Percentiles rank a stretch among this genome's conserved stretches.
Conservation (phyloP, 2,888 invertebrate species). For the Drosophila nr. medialis region DNA sequence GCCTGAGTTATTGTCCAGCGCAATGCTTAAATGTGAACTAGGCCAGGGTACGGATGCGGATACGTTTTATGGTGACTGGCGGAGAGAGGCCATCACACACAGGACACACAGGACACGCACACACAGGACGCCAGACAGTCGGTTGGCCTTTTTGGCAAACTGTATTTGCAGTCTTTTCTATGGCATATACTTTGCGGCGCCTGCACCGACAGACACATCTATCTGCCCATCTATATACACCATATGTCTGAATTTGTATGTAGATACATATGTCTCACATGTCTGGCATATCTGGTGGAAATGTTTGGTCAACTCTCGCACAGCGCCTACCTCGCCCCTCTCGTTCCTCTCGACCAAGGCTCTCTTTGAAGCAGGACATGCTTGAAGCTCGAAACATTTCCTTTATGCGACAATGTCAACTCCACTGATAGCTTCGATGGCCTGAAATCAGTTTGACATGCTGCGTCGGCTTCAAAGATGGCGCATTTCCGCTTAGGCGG, state of each 20-base stretch:
- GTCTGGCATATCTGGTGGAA: conserved; percentile 27
- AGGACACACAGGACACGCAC: background rate
- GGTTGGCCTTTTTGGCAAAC: conserved; percentile 65
- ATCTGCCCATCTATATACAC: conserved; percentile 14
- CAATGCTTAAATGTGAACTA: conserved; percentile 73
- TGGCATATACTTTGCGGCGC: conserved; percentile 51
- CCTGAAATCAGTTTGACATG: conserved; percentile 32
- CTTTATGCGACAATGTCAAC: conserved; percentile 71
- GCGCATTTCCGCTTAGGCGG: conserved; percentile 47
- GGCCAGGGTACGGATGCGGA: conserved; percentile 61
- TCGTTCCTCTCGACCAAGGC: background rate
- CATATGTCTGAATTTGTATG: background rate
- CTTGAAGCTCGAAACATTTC: conserved; percentile 62
- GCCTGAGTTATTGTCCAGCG: conserved; percentile 72
- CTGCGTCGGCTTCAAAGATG: conserved; percentile 47
- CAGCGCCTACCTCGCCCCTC: background rate
- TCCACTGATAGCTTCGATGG: conserved; percentile 31
- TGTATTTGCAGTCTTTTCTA: conserved; percentile 27
- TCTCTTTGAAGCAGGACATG: conserved; percentile 50
- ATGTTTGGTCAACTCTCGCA: conserved; percentile 8
- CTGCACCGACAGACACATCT: conserved; percentile 39
- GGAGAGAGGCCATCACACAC: background rate
- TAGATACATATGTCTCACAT: background rate
- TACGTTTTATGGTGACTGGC: conserved; percentile 17
- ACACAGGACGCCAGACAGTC: conserved; percentile 37